Conservation (phyloP, 2,113 vertebrate genomes). For the Brachirus orientalis region DNA sequence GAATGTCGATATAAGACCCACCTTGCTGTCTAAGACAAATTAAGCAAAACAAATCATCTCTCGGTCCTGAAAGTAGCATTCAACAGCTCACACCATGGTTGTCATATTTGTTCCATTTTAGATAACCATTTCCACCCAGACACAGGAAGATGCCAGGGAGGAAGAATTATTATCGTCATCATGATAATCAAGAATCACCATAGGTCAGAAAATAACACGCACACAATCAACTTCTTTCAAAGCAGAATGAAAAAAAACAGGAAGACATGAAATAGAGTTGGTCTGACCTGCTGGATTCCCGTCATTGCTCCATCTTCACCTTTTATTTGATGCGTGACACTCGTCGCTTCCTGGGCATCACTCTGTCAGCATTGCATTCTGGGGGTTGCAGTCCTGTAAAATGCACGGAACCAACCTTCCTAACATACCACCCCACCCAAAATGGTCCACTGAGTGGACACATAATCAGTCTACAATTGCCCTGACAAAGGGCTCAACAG, state of each 20-base stretch:
- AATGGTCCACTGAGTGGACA: constrained; percentile 82
- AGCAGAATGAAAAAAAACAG: constrained; percentile 84
- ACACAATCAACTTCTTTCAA: constrained; percentile 62
- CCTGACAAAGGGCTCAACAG: constrained; percentile 59
- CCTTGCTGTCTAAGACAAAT: constrained; percentile 77
- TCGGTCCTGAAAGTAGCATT: constrained; percentile 70
- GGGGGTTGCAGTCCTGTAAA: constrained; percentile 91
- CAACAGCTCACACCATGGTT: constrained; percentile 75
- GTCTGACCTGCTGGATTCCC: constrained; percentile 99
- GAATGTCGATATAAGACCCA: constrained; percentile 79
- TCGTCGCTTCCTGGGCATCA: constrained; percentile 76
- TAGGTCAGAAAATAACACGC: constrained; percentile 52
- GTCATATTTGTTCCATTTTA: constrained; percentile 68
- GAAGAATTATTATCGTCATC: constrained; percentile 49
- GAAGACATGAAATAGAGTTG: constrained; percentile 93
- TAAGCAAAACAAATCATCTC: constrained; percentile 69
- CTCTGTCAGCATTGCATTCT: constrained; percentile 80
- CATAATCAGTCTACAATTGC: constrained; percentile 65
- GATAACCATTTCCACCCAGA: constrained; percentile 75
- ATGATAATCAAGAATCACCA: constrained; percentile 42
- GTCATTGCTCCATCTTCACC: constrained; percentile 94
- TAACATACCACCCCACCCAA: constrained; percentile 78
- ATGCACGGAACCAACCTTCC: constrained; percentile 90
- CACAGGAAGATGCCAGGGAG: constrained; percentile 64
- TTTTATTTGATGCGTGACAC: constrained; percentile 86